Conservation (phyloP, 2,888 invertebrate genomes). For the Helicoverpa assulta region DNA sequence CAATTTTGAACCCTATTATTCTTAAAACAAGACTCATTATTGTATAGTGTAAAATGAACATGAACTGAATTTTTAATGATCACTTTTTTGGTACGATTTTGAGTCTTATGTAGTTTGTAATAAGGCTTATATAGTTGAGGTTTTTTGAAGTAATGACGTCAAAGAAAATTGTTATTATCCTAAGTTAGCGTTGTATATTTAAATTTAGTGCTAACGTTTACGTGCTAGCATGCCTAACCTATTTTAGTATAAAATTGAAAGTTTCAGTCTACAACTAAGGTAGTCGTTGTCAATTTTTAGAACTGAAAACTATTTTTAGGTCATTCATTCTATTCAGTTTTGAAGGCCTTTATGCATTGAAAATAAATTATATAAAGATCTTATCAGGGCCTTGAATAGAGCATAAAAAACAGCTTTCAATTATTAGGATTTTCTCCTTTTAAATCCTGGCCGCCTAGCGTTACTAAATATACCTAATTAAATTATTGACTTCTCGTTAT, state of each 20-base stretch:
- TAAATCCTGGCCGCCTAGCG: no score
- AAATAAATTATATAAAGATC: no score
- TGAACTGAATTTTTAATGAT: conserved; percentile 24
- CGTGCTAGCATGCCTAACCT: conserved; percentile 62
- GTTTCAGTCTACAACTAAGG: conserved; percentile 35
- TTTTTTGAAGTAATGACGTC: conserved; percentile 75
- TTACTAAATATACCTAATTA: no score
- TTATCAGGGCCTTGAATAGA: no score
- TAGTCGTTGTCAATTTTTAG: conserved; percentile 30
- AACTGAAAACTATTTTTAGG: neutral
- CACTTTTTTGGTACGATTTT: conserved; percentile 10
- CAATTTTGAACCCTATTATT: conserved; percentile 19
- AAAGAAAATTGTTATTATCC: conserved; percentile 75
- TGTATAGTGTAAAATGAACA: neutral
- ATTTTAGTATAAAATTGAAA: conserved; percentile 62
- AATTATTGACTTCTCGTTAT: no score
- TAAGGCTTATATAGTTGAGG: conserved; percentile 46
- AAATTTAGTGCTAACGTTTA: conserved; percentile 53
- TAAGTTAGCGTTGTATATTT: conserved; percentile 57
- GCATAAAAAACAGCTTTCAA: no score
- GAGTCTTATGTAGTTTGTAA: conserved; percentile 40
- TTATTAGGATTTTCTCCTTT: no score
- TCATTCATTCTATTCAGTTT: neutral
- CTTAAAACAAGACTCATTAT: conserved; percentile 9
- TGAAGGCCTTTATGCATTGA: no score